These are phyloP conservation scores for Myrmecophaga tridactyla DNA, from an alignment of 2,113 vertebrate species.

Conservation along the genomic window DNA sequence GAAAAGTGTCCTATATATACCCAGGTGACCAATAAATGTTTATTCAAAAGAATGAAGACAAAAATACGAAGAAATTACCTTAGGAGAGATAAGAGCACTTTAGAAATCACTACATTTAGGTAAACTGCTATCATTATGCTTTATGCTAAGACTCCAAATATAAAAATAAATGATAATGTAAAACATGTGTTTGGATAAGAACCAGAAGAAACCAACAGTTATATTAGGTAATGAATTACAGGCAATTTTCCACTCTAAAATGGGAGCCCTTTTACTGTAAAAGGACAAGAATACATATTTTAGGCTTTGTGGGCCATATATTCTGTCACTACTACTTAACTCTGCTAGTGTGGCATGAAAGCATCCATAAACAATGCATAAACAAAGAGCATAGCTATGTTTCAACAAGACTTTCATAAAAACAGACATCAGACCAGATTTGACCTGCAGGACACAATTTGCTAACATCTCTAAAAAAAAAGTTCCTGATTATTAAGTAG, in stretches of 20 bases:
- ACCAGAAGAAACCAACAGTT: neutral
- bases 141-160: neutral
- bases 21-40: neutral
- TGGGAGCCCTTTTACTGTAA: too few species aligned
- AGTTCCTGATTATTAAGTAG: neutral
- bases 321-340: too few species aligned
- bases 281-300: neutral
- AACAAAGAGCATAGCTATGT: neutral
- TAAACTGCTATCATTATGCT: neutral
- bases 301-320: neutral
- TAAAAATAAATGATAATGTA: neutral
- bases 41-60: neutral
- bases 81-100: neutral
- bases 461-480: neutral
- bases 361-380: neutral
- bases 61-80: neutral
- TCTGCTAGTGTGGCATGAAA: neutral
- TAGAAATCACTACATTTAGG: neutral
- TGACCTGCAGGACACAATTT: too few species aligned
- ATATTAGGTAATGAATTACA: neutral
- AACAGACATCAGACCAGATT: neutral
- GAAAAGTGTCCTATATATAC: neutral
- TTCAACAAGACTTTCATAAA: neutral
- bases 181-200: neutral
- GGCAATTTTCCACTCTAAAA: neutral